Evolutionary conservation across 2,888 invertebrate species (phyloP).

Genomic region (Catocala fraxini): DNA sequence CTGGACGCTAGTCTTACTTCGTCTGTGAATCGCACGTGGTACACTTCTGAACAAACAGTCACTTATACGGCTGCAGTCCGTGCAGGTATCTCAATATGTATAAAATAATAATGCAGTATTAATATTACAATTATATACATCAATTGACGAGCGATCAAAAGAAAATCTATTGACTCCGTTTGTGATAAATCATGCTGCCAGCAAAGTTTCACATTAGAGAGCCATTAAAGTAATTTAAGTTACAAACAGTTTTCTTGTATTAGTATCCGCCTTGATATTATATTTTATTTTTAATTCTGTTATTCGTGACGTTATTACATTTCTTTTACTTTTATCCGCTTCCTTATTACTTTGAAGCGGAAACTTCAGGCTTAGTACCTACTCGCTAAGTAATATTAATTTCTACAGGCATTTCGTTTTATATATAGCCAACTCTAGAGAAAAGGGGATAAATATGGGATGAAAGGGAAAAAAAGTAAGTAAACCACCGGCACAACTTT

Average conservation of each 20-base stretch:
- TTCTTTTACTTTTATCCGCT: slow-evolving; percentile 16
- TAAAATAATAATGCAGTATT: too few species aligned
- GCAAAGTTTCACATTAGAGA: slow-evolving; percentile 6
- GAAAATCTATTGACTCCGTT: neutral
- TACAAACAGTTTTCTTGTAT: slow-evolving; percentile 25
- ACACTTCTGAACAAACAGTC: too few species aligned
- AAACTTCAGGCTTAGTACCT: slow-evolving; percentile 5
- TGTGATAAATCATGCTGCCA: slow-evolving; percentile 9
- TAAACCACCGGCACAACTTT: too few species aligned
- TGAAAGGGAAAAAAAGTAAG: too few species aligned
- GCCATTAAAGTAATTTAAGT: slow-evolving; percentile 10
- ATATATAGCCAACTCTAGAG: neutral
- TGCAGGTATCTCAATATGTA: too few species aligned
- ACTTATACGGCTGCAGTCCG: too few species aligned
- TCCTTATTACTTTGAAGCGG: slow-evolving; percentile 13
- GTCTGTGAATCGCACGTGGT: too few species aligned
- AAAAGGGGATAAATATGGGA: too few species aligned
- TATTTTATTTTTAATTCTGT: slow-evolving; percentile 4
- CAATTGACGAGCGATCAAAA: neutral
- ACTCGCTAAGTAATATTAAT: neutral
- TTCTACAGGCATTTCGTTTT: neutral
- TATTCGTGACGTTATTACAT: slow-evolving; percentile 16
- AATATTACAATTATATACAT: neutral
- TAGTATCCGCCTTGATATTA: slow-evolving; percentile 12
- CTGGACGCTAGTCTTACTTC: too few species aligned